These are phyloP conservation scores for Phoxinus phoxinus DNA, from an alignment of 2,113 vertebrate species.

Conservation along the genomic window DNA sequence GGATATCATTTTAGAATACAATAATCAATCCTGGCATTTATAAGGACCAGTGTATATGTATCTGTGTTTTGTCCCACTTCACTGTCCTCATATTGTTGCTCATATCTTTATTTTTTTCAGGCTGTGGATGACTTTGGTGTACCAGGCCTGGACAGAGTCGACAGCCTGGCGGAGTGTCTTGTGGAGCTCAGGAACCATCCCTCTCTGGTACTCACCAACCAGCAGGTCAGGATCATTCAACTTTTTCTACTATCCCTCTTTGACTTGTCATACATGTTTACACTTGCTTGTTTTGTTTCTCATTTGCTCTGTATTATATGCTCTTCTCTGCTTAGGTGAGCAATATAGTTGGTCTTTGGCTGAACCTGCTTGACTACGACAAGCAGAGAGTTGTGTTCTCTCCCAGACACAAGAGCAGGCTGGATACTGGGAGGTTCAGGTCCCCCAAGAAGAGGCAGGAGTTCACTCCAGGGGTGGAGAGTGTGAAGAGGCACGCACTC, in stretches of 20 bases:
- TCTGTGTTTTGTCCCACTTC: neutral
- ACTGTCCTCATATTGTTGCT: neutral
- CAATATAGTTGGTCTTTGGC: slow-evolving; percentile 26
- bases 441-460: slow-evolving; percentile 26
- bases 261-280: slow-evolving; percentile 26
- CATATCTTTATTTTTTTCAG: neutral
- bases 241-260: neutral
- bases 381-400: slow-evolving; percentile 44
- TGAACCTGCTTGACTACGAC: slow-evolving; percentile 24
- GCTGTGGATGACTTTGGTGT: neutral
- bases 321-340: slow-evolving; percentile 14
- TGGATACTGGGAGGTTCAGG: slow-evolving; percentile 31
- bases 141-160: no score
- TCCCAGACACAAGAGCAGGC: slow-evolving; percentile 28
- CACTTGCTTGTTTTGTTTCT: slow-evolving; percentile 16
- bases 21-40: no score
- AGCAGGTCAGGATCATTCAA: slow-evolving; percentile 27
- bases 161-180: slow-evolving; percentile 13
- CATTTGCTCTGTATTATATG: neutral
- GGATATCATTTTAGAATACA: no score
- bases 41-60: neutral
- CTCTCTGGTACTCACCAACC: neutral
- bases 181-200: neutral
- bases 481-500: neutral
- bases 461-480: slow-evolving; percentile 42